phyloP scores from a whole-genome alignment of 2,797 vertebrate species.

The Mus minutoides region DNA sequence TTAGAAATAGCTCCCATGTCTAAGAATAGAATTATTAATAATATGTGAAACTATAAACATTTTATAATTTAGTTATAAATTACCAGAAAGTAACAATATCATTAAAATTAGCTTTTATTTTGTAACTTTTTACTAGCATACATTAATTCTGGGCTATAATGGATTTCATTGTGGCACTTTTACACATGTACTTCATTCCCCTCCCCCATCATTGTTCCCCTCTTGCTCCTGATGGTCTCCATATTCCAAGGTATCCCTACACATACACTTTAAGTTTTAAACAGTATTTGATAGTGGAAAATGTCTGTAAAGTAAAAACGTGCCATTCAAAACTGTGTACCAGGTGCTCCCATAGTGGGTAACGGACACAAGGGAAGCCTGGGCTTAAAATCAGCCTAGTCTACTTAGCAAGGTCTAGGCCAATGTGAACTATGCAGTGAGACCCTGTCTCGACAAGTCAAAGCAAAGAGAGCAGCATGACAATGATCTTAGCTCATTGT shows the following conservation, averaged over 20 bases:
- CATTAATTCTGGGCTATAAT: neutral
- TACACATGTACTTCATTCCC: neutral
- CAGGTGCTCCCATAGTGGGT: neutral
- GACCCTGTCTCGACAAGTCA: too few species aligned
- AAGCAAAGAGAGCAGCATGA: neutral
- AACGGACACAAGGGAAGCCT: too few species aligned
- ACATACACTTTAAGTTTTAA: neutral
- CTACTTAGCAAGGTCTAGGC: neutral
- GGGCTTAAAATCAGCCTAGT: neutral
- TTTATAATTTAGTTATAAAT: neutral
- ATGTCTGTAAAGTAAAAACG: neutral
- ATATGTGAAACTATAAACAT: neutral
- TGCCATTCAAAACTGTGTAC: neutral
- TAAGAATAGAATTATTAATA: slow-evolving; percentile 16
- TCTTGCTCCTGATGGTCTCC: neutral
- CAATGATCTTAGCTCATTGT: too few species aligned
- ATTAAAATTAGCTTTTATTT: neutral
- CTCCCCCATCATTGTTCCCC: neutral
- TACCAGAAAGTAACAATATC: neutral
- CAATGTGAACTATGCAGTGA: neutral
- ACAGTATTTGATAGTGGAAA: neutral
- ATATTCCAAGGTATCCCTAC: neutral
- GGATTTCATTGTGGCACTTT: neutral
- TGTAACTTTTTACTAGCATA: neutral
- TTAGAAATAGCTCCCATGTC: neutral